Evolutionary conservation across 2,797 vertebrate species (phyloP).

Genomic region (Hemitrygon akajei): DNA sequence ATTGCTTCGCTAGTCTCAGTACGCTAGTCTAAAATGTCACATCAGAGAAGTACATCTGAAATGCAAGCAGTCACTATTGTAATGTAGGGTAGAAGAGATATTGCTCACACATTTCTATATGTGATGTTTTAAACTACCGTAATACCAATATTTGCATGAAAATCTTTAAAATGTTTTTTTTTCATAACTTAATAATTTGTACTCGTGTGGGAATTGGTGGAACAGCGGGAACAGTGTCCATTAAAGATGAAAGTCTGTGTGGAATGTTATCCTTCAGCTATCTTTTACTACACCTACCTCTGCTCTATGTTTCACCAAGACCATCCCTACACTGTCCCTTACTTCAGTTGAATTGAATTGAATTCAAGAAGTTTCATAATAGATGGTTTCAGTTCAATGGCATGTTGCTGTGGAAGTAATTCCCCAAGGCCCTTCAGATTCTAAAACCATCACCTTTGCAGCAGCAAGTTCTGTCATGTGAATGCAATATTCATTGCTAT

Average conservation of each 20-base stretch:
- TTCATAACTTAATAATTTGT: neutral
- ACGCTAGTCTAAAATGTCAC: neutral
- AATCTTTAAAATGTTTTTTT: neutral
- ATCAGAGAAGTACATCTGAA: neutral
- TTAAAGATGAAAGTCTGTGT: neutral
- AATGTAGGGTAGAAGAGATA: neutral
- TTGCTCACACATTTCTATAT: neutral
- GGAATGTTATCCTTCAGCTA: neutral
- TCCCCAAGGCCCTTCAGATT: constrained; percentile 17
- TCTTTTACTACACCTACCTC: neutral
- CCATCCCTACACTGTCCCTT: neutral
- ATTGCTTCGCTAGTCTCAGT: neutral
- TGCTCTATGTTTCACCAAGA: neutral
- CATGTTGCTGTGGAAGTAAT: neutral
- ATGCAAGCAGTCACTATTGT: neutral
- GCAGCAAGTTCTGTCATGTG: neutral
- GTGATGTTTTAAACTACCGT: neutral
- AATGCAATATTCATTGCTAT: constrained; percentile 1
- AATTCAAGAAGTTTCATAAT: neutral
- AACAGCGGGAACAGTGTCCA: neutral
- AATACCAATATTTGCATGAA: neutral
- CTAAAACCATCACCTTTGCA: neutral
- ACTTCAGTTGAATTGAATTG: neutral
- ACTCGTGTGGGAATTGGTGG: neutral
- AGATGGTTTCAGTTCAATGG: neutral